phyloP scores from a whole-genome alignment of 2,888 invertebrate genomes.

The Oscheius sp. region DNA sequence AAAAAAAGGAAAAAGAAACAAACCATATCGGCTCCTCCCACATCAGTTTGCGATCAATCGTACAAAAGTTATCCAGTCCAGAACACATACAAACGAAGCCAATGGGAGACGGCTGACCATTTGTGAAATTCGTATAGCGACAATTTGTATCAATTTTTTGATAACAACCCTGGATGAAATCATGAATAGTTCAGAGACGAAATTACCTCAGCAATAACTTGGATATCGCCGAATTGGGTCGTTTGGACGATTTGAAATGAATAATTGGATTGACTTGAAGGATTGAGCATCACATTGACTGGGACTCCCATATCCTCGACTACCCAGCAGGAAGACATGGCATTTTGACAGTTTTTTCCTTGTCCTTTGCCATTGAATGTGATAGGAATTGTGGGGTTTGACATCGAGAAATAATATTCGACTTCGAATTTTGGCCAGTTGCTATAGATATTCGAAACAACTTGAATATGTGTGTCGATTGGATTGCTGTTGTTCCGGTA shows the following conservation, averaged over 20 bases:
- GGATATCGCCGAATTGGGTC: too few species aligned
- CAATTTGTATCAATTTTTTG: neutral
- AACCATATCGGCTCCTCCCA: neutral
- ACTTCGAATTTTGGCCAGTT: too few species aligned
- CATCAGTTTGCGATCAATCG: neutral
- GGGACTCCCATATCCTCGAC: too few species aligned
- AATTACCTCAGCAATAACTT: too few species aligned
- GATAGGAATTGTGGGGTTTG: neutral
- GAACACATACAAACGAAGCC: neutral
- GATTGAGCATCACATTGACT: too few species aligned
- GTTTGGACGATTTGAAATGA: too few species aligned
- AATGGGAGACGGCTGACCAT: neutral
- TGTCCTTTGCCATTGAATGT: neutral
- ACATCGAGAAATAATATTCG: neutral
- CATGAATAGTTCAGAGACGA: too few species aligned
- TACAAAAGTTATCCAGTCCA: neutral
- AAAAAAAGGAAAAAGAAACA: neutral
- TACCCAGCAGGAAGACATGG: neutral
- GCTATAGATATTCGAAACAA: neutral
- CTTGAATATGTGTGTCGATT: neutral
- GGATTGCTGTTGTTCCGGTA: neutral
- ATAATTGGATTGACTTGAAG: too few species aligned
- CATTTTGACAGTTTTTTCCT: too few species aligned
- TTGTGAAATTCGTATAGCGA: neutral
- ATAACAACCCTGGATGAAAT: conserved; percentile 2